These are phyloP conservation scores for Magallana nippona DNA, from an alignment of 2,888 invertebrate species.

Conservation along the genomic window DNA sequence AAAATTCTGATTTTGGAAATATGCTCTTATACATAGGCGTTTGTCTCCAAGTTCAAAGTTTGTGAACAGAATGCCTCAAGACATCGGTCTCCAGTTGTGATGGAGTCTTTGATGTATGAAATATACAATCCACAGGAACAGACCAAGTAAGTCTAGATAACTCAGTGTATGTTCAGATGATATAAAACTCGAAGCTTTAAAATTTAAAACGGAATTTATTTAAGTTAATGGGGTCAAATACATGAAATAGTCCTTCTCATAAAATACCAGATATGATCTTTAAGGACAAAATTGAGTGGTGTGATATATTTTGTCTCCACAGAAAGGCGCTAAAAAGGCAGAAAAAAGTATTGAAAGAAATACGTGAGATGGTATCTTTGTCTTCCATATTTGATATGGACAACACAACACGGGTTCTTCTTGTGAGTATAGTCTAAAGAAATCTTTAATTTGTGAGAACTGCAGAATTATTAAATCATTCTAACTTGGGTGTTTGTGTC, in stretches of 20 bases:
- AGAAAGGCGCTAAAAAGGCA: constrained; percentile 75
- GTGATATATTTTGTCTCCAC: constrained; percentile 38
- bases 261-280: too few species aligned
- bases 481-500: background rate
- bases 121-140: constrained; percentile 71
- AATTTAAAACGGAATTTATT: too few species aligned
- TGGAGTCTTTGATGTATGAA: constrained; percentile 73
- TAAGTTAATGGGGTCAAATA: too few species aligned
- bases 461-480: background rate
- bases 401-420: constrained; percentile 72
- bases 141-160: constrained; percentile 67
- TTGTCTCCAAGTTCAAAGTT: constrained; percentile 78
- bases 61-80: constrained; percentile 69
- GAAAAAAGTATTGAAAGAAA: constrained; percentile 72
- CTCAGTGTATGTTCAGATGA: too few species aligned
- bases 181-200: too few species aligned
- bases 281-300: background rate
- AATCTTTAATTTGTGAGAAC: background rate
- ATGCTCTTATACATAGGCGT: constrained; percentile 62
- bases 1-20: background rate
- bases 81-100: constrained; percentile 59
- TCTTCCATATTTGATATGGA: constrained; percentile 78
- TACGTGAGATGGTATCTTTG: constrained; percentile 76
- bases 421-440: constrained; percentile 61
- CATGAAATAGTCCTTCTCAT: too few species aligned